Evolutionary conservation across 2,888 invertebrate genomes (phyloP).

Genomic region (Aspidiotus rigidus): DNA sequence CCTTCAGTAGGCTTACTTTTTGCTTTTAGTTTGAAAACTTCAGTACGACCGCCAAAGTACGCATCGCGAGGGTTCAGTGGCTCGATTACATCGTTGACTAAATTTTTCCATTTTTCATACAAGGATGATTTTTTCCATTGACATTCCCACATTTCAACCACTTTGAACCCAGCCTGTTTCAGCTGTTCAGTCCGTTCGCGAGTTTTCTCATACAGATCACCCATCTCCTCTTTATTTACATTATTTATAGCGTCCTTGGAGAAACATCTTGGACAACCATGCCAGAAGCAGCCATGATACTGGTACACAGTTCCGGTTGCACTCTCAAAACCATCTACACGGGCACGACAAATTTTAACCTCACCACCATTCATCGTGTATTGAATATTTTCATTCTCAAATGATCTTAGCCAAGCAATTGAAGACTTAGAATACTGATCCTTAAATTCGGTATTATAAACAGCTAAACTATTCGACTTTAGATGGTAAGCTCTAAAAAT

Average conservation of each 20-base stretch:
- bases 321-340: slow-evolving; percentile 27
- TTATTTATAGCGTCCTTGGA: slow-evolving; percentile 21
- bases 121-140: slow-evolving; percentile 24
- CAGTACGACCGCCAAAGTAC: slow-evolving; percentile 38
- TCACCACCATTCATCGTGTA: neutral
- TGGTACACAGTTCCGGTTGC: slow-evolving; percentile 25
- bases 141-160: slow-evolving; percentile 37
- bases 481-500: neutral
- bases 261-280: slow-evolving; percentile 28
- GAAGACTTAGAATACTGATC: neutral
- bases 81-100: slow-evolving; percentile 29
- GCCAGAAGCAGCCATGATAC: slow-evolving; percentile 31
- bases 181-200: slow-evolving; percentile 31
- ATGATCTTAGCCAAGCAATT: neutral
- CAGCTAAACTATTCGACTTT: neutral
- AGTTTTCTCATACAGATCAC: slow-evolving; percentile 34
- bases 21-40: slow-evolving; percentile 36
- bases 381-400: neutral
- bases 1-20: slow-evolving; percentile 19
- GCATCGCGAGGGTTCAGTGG: slow-evolving; percentile 36
- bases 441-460: neutral
- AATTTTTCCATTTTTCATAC: slow-evolving; percentile 22
- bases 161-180: slow-evolving; percentile 28
- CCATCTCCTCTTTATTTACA: slow-evolving; percentile 29
- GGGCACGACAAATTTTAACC: slow-evolving; percentile 1